Base-by-base conservation (phyloP, 2,888 invertebrate species). In the Ormyrus rosae region DNA sequence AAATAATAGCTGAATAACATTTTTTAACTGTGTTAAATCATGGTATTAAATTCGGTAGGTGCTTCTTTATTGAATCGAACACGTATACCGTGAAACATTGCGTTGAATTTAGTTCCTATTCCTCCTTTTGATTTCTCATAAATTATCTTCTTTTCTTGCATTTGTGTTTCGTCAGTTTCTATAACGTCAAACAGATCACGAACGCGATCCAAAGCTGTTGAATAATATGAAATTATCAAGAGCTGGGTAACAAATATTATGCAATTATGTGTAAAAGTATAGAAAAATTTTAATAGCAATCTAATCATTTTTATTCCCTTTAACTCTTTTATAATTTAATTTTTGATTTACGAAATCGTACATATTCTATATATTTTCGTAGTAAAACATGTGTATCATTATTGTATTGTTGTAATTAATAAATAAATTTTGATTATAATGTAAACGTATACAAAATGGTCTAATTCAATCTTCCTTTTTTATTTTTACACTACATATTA, bases 141-240 rank as follows among this genome's bases (percentile, higher is more conserved):
- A 48, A 82, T 63, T 34, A 77, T 64, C 73, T 85, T 84, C 67
- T 81, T 81, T 45, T 82, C 83, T 56, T 87, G 84, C 65, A 83
- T 85, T 48, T 85, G 82, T 48, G 84, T 56, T 72, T 87, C 85
- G 56, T 86, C 93, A 85, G 92, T 92, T 85, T 93, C 93, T 6
- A 63, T n/a, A 1, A 92, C 91, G 84, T 92, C 93, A 78, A 94
- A 93, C 86, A 94, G 94, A 81, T 93, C 93, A 89, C 94, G 92
- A 80, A 96, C 92, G 82, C 94, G 91, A 85, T 95, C 95, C 89
- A 96, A 88, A 50, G 95, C 96, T 95, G 88, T 53, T 61, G 51
- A 79, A 83, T 11, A 74, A 68, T 55, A 34, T 13, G 6, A 7
- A 56, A 61, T 55, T 46, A 56, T 55, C 5, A 64, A 60, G 7